Percentiles rank a stretch among this genome's conserved stretches.
These are phyloP conservation scores for Psilopsiagon aurifrons DNA, from an alignment of 2,113 vertebrate species.

Conservation along the genomic window DNA sequence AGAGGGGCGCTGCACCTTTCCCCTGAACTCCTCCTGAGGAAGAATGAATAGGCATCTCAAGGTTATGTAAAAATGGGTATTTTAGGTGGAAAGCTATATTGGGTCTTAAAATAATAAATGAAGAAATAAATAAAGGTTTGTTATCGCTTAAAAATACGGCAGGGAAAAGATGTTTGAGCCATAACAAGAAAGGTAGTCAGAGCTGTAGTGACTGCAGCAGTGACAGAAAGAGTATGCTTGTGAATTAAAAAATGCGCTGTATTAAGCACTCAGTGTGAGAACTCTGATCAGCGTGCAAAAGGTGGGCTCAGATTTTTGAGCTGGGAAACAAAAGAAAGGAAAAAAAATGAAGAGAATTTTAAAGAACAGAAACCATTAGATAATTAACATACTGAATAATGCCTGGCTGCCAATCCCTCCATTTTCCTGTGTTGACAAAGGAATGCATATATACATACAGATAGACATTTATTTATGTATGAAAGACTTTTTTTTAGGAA, in stretches of 20 bases:
- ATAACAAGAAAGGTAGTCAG: background rate
- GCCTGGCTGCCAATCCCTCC: conserved; percentile 15
- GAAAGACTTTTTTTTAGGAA: background rate
- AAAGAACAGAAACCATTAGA: conserved; percentile 17
- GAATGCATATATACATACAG: conserved; percentile 18
- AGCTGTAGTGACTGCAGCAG: background rate
- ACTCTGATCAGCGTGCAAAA: background rate
- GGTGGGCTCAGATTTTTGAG: background rate
- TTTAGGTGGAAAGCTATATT: conserved; percentile 27
- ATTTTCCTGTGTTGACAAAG: conserved; percentile 29
- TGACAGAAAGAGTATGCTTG: background rate
- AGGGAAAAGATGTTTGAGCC: background rate
- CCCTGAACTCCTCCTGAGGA: conserved; percentile 57
- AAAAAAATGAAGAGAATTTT: background rate
- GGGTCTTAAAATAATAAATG: conserved; percentile 65
- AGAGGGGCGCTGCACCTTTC: conserved; percentile 51
- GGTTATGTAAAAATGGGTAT: conserved; percentile 63
- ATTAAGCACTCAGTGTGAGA: background rate
- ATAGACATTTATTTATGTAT: background rate
- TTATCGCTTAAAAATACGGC: background rate
- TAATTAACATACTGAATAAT: conserved; percentile 33
- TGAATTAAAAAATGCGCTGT: conserved; percentile 25
- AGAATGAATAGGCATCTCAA: conserved; percentile 64
- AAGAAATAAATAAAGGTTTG: conserved; percentile 45
- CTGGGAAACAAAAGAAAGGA: background rate